Percentiles rank a stretch among this genome's conserved stretches.
Evolutionary conservation across 1,140 invertebrate species (phyloP).

Genomic region (Nomia melanderi): DNA sequence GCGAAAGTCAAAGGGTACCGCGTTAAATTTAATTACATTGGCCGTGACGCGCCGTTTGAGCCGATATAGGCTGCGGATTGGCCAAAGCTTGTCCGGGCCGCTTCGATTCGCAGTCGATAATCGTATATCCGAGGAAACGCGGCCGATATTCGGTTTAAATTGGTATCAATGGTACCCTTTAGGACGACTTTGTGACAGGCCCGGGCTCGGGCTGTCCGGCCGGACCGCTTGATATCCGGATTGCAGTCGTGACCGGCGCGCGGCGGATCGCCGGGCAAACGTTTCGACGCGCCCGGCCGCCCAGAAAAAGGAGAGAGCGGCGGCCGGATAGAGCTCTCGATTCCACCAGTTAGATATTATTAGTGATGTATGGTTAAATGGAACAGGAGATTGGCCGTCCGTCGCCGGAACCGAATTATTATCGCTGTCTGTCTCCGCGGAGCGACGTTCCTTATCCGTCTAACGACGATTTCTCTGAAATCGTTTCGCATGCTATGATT

Average conservation of each 20-base stretch:
- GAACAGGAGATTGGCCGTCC: constrained; percentile 41
- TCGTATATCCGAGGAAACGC: constrained; percentile 52
- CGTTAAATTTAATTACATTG: constrained; percentile 77
- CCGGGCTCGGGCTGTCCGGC: constrained; percentile 28
- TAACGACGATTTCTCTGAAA: not conserved
- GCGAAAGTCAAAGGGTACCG: constrained; percentile 45
- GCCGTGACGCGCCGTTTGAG: constrained; percentile 76
- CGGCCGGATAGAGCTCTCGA: constrained; percentile 7
- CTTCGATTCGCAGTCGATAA: constrained; percentile 74
- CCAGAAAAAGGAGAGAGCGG: not conserved
- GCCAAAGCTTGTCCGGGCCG: constrained; percentile 36
- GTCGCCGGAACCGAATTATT: constrained; percentile 32
- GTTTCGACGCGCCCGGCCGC: not conserved
- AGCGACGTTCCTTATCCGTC: constrained; percentile 11
- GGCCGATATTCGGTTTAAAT: constrained; percentile 71
- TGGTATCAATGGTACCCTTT: constrained; percentile 50
- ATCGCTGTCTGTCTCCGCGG: constrained; percentile 3
- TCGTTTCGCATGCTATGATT: not conserved
- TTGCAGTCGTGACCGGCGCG: constrained; percentile 2
- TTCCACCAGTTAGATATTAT: constrained; percentile 32
- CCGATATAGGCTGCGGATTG: constrained; percentile 24
- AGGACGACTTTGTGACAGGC: constrained; percentile 38
- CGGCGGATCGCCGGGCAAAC: not conserved
- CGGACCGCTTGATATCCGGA: constrained; percentile 26
- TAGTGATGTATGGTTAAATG: constrained; percentile 45